Evolutionary conservation across 2,797 vertebrate species (phyloP), one percentile per base, ranked within the genome.

Genomic region (Cephalopachus bancanus): DNA sequence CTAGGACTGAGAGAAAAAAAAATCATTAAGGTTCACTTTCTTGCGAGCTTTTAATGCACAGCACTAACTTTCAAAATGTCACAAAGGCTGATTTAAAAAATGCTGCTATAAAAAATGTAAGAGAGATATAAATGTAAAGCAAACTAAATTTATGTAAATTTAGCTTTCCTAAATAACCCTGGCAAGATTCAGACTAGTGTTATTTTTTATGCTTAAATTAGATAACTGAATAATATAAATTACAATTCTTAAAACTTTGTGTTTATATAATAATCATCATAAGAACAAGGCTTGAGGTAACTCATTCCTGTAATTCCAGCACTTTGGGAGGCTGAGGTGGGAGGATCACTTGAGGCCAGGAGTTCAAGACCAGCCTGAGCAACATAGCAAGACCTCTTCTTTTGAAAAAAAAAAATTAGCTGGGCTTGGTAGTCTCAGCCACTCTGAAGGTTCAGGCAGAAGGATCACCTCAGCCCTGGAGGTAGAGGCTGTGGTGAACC

Each of bases 1-100:
- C 89, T 94, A 97, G 97, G 97, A 98, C 96, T 94, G 94, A 98
- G 97, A 93, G 93, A 97, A 98, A 98, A 93, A 98, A 88, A 79
- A 49, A 95, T 96, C 83, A 86, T 97, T 97, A 96, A 89, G 28
- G 57, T 96, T 97, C 93, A 95, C 10, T 97, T 97, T 96, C 97
- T 19, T 95, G 75, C 20, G 60, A 95, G 55, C 83, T 97, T 92
- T 93, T 90, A 97, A 96, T 64, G 83, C 33, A 93, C 89, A 98
- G 91, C 22, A 62, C 88, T 94, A 97, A 89, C 79, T 94, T 97
- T 96, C 33, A 80, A 97, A 97, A 95, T 74, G 81, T 91, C 92
- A 96, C 91, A 96, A 97, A 97, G 62, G 15, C 65, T 89, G 69
- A 97, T 91, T 55, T 60, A 28, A 91, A 97, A 98, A 97, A 95